Base-by-base conservation (phyloP, 2,797 vertebrate species). In the Pagetopsis macropterus region DNA sequence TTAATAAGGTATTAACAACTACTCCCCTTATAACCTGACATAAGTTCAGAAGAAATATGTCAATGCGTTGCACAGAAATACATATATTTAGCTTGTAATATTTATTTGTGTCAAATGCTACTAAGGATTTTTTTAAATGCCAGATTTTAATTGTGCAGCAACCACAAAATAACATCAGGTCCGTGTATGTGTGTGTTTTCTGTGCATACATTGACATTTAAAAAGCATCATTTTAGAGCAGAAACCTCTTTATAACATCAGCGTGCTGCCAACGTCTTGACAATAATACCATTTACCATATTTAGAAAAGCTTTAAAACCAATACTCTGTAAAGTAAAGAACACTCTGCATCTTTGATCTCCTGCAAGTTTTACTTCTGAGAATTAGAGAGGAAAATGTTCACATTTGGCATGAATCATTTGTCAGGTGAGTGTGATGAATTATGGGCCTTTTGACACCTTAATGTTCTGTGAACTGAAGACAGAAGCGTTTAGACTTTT, bases 401-500 rank as follows among this genome's bases (percentile, higher is more conserved):
- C 83, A 82, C 86, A 87, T 87, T 84, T 87, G 79, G 79, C 76
- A 81, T 84, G 81, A 87, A 81, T 82, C 89, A 87, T 83, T 83
- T 86, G 84, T 80, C 82, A 84, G 79, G 78, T 65, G 49, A 75
- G 75, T 61, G 71, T 83, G 86, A 84, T 90, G 81, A 90, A 87
- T 87, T 85, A 86, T 82, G 84, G 84, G 57, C 79, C 63, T 43
- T 84, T 89, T 91, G 88, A 89, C 87, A 89, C 76, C 66, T 87
- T 86, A 86, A 88, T 89, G 84, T 77, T 85, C 77, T 73, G 62
- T 62, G 61, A 63, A 71, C 75, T 68, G 37, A 67, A 62, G 73
- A 77, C 67, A 60, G 58, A 71, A 70, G 65, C 19, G 57, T 12
- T 59, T 33, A 54, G 46, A 70, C 44, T 72, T 63, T 65, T 76